Base-by-base conservation (phyloP, 2,888 invertebrate genomes). In the Epirrita christyi region DNA sequence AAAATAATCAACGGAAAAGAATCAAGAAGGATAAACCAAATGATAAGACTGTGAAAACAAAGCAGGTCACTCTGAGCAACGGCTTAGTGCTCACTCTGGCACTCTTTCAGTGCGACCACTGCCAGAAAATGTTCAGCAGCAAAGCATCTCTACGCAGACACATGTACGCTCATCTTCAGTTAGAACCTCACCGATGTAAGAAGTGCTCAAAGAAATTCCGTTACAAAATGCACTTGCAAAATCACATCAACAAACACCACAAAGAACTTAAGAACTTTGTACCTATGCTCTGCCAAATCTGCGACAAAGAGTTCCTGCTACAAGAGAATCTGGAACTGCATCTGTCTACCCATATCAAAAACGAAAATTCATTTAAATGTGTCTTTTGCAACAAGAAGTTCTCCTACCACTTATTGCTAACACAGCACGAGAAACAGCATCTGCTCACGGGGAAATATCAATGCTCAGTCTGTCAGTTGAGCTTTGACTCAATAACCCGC, bases 251-350 rank as follows among this genome's bases (percentile, higher is more conserved):
- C 36, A 92, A 92, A 61, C 88, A 89, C 61, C 95, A 95, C 72
- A 85, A 90, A 0, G 78, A 74, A 11, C 75, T 58, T 3, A 68
- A 66, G 3, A 36, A 59, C 14, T 13, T 37, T 7, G 64, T 68
- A 57, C 61, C 78, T 27, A 96, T 93, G 79, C 92, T 94, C 46
- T 97, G 97, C 78, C 89, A 94, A 70, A 93, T 95, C 66, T 97
- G 97, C 79, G 93, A 94, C 47, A 96, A 96, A 76, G 93, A 94
- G 32, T 97, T 97, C 78, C 94, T 95, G 0, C 87, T 96, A 10
- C 95, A 97, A 81, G 96, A 96, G 73, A 93, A 96, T 34, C 85
- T 97, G 52, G 93, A 94, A 64, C 82, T 95, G 49, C 97, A 97
- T 81, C 90, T 96, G 71, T 91, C 95, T 7, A 93, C 94, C 11